These are phyloP conservation scores for Nymphicus hollandicus DNA, from an alignment of 2,113 vertebrate genomes.

Conservation along the genomic window DNA sequence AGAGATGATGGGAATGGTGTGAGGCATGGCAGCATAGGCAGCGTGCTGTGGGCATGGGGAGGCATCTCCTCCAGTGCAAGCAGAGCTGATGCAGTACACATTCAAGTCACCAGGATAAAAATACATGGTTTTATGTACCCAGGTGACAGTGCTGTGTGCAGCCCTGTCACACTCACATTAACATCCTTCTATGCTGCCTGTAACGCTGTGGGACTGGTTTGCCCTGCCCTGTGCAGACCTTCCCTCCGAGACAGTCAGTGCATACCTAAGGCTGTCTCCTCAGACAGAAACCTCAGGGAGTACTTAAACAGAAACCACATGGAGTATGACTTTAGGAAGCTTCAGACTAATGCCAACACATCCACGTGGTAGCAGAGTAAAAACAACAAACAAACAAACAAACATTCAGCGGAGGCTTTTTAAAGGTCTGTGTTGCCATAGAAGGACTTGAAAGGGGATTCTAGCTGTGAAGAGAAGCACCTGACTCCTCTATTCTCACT, in stretches of 20 bases:
- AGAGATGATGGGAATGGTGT: not conserved
- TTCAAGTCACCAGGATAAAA: not conserved
- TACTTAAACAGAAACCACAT: not conserved
- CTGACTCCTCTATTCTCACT: not conserved
- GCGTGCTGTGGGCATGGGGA: not conserved
- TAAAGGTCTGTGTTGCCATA: not conserved
- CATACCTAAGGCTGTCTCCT: not conserved
- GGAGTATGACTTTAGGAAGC: not conserved
- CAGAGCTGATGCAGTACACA: fast-evolving
- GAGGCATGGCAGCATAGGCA: fast-evolving
- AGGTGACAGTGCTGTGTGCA: not conserved
- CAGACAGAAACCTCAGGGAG: not conserved
- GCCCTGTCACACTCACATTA: fast-evolving
- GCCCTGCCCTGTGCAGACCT: not conserved
- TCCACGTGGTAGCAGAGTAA: not conserved
- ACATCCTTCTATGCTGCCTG: not conserved
- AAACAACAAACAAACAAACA: conserved; percentile 27
- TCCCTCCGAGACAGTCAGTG: not conserved
- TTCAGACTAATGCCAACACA: not conserved
- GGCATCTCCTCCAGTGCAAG: not conserved
- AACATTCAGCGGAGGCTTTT: not conserved
- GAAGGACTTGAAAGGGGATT: not conserved
- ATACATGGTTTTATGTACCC: fast-evolving
- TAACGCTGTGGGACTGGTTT: not conserved
- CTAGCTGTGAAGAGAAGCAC: not conserved